These are phyloP conservation scores for Schizotus pectinicornis DNA, from an alignment of 2,888 invertebrate species.

Conservation along the genomic window DNA sequence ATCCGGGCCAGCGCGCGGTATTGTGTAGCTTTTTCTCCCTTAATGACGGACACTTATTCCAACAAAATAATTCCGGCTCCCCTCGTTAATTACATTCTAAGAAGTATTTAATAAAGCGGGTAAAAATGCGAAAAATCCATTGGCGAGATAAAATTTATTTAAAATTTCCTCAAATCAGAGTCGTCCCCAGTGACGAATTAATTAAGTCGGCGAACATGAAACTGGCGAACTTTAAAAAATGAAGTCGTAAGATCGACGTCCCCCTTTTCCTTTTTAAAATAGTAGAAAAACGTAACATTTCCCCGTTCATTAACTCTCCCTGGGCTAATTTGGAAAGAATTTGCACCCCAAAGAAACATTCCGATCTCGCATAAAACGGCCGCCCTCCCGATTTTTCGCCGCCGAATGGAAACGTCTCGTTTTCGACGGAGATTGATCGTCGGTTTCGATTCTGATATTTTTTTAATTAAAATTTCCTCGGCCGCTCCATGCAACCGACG, in stretches of 20 bases:
- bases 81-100: constrained; percentile 24
- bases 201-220: constrained; percentile 56
- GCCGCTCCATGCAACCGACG: constrained; percentile 1
- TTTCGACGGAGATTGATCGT: constrained; percentile 50
- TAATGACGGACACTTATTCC: not conserved
- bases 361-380: constrained; percentile 50
- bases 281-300: constrained; percentile 60
- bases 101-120: constrained; percentile 44
- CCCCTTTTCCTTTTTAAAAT: constrained; percentile 57
- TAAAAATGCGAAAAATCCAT: constrained; percentile 54
- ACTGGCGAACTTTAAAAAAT: constrained; percentile 54
- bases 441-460: constrained; percentile 33
- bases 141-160: constrained; percentile 53
- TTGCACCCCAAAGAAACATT: constrained; percentile 57
- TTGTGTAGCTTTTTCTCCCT: not conserved
- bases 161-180: constrained; percentile 51
- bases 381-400: constrained; percentile 43
- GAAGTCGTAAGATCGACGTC: constrained; percentile 52
- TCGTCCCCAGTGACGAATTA: constrained; percentile 57
- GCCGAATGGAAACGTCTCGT: constrained; percentile 37
- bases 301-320: constrained; percentile 60
- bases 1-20: not conserved
- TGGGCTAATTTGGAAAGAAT: constrained; percentile 60
- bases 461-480: constrained; percentile 13
- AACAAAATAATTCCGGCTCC: constrained; percentile 7